Percentiles rank a stretch among this genome's conserved stretches.
phyloP scores from a whole-genome alignment of 2,797 vertebrate genomes.

The Poeciliopsis turneri region DNA sequence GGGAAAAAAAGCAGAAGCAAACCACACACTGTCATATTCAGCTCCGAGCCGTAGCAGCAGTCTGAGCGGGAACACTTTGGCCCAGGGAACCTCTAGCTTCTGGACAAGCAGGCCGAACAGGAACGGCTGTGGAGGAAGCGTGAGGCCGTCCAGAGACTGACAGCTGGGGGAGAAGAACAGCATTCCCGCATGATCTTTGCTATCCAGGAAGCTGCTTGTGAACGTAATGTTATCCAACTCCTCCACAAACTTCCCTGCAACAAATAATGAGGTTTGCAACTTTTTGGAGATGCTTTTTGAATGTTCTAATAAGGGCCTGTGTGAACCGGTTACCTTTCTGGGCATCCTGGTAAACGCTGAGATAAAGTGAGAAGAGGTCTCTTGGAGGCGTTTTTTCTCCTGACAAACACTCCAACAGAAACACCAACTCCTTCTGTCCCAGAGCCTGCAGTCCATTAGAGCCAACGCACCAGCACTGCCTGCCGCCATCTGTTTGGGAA shows the following conservation, averaged over 20 bases:
- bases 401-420: constrained; percentile 87
- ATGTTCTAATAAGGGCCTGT: background rate
- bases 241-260: constrained; percentile 88
- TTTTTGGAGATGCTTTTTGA: background rate
- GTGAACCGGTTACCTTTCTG: constrained; percentile 81
- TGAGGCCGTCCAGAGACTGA: constrained; percentile 85
- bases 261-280: background rate
- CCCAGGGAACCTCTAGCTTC: constrained; percentile 95
- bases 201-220: constrained; percentile 89
- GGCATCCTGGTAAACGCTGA: constrained; percentile 91
- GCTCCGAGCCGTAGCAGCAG: constrained; percentile 91
- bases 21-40: constrained; percentile 85
- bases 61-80: constrained; percentile 93
- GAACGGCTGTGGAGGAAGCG: constrained; percentile 85
- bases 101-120: constrained; percentile 92
- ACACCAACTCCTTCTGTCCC: constrained; percentile 92
- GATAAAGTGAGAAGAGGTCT: constrained; percentile 89
- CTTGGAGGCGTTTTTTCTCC: constrained; percentile 87
- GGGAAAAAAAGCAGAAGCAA: background rate
- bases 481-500: constrained; percentile 78
- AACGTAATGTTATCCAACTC: constrained; percentile 90
- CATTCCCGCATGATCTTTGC: constrained; percentile 92
- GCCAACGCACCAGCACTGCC: constrained; percentile 92
- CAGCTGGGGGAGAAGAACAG: constrained; percentile 89
- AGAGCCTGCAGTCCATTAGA: constrained; percentile 91